Conservation (phyloP, 2,113 vertebrate species). For the Oryzias melastigma region DNA sequence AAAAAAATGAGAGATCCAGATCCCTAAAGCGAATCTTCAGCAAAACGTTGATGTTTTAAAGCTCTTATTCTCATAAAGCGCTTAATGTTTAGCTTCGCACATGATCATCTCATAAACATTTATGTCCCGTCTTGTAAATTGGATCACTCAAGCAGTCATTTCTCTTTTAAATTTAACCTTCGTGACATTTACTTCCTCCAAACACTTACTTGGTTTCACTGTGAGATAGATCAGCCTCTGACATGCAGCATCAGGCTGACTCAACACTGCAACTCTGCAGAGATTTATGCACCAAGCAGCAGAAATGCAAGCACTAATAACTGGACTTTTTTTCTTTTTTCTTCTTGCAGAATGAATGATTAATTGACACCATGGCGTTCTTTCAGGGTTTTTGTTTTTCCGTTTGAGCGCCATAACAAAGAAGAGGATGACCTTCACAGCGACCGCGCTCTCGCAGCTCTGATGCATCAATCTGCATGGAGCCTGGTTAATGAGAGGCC, state of each 20-base stretch:
- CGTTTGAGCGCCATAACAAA: background rate
- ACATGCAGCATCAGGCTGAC: conserved; percentile 5
- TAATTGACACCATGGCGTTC: conserved; percentile 4
- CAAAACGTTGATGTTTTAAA: no score
- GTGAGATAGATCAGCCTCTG: background rate
- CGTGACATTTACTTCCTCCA: conserved; percentile 1
- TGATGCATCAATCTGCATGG: background rate
- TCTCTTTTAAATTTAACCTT: conserved; percentile 13
- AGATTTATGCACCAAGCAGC: background rate
- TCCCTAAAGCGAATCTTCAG: no score
- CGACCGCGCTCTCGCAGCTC: no score
- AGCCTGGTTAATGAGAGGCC: background rate
- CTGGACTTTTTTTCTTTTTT: conserved; percentile 5
- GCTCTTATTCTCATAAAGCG: background rate
- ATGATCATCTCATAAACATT: conserved; percentile 32
- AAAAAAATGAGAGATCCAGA: no score
- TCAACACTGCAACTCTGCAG: conserved; percentile 4
- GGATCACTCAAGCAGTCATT: background rate
- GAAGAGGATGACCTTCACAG: conserved; percentile 15
- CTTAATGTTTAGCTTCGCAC: conserved; percentile 3
- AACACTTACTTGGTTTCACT: conserved; percentile 1
- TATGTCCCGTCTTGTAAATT: conserved; percentile 12
- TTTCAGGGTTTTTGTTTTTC: conserved; percentile 4
- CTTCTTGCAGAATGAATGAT: conserved; percentile 12
- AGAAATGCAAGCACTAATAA: conserved; percentile 13